phyloP scores from a whole-genome alignment of 1,140 invertebrate genomes.

The Drosophila burlai region DNA sequence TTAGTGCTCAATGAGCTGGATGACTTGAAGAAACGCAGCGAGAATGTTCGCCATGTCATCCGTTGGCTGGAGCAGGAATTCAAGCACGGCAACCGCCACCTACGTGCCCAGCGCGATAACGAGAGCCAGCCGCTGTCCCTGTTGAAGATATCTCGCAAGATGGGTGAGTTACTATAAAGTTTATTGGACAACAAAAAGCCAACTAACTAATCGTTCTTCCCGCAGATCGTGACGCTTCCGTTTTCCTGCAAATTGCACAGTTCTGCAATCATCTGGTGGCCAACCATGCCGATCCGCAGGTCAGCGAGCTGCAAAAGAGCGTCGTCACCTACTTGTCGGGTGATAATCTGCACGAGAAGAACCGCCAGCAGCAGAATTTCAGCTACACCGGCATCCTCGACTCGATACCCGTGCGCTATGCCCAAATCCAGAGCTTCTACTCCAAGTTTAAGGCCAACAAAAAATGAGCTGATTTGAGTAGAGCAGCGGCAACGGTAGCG shows the following conservation, averaged over 20 bases:
- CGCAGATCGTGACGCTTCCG: conserved; percentile 81
- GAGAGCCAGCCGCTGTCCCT: conserved; percentile 91
- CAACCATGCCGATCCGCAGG: conserved; percentile 81
- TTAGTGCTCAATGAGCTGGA: conserved; percentile 94
- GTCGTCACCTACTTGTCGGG: conserved; percentile 83
- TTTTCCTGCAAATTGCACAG: conserved; percentile 81
- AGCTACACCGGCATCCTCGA: conserved; percentile 84
- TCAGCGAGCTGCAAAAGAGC: conserved; percentile 76
- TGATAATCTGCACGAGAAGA: conserved; percentile 81
- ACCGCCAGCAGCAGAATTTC: conserved; percentile 79
- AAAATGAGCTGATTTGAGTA: conserved; percentile 68
- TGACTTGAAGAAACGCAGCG: conserved; percentile 92
- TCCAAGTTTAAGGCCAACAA: conserved; percentile 83
- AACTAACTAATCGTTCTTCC: conserved; percentile 3
- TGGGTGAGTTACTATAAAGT: conserved; percentile 71
- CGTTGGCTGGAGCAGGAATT: conserved; percentile 96
- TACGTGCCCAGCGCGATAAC: conserved; percentile 92
- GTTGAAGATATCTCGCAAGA: conserved; percentile 90
- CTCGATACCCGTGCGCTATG: conserved; percentile 81
- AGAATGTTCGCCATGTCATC: conserved; percentile 93
- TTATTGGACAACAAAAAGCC: background rate
- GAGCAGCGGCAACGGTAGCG: conserved; percentile 52
- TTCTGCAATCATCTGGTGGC: conserved; percentile 84
- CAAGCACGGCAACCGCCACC: conserved; percentile 92
- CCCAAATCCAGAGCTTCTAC: conserved; percentile 84